Evolutionary conservation across 1,140 invertebrate genomes (phyloP).

Genomic region (Steinernema khuongi): DNA sequence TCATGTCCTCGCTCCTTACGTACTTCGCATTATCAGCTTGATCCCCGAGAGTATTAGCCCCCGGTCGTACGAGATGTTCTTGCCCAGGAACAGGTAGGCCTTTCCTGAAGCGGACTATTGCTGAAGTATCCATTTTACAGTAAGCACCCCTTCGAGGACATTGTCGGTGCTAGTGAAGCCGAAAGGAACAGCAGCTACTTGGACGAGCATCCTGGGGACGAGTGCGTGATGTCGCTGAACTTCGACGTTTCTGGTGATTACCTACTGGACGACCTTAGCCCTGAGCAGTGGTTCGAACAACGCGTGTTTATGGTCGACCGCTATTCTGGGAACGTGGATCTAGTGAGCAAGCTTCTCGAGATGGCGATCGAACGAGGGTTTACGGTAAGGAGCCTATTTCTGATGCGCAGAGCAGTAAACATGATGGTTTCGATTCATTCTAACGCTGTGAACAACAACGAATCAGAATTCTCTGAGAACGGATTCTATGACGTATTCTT

Average conservation of each 20-base stretch:
- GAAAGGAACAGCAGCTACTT: neutral
- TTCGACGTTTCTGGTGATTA: neutral
- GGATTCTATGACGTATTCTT: too few species aligned
- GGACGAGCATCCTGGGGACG: neutral
- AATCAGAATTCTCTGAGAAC: neutral
- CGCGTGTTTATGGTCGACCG: neutral
- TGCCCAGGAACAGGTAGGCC: neutral
- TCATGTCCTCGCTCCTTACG: neutral
- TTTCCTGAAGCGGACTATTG: neutral
- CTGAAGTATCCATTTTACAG: neutral
- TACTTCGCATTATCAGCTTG: neutral
- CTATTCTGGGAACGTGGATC: neutral
- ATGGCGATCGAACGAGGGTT: neutral
- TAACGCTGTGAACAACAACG: neutral
- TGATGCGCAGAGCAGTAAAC: too few species aligned
- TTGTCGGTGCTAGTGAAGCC: neutral
- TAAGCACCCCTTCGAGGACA: neutral
- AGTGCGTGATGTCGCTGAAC: neutral
- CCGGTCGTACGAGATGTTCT: neutral
- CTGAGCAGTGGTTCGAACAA: neutral
- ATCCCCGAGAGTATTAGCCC: neutral
- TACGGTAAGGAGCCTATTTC: too few species aligned
- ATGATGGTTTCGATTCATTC: too few species aligned
- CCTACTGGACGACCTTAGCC: neutral
- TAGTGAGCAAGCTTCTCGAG: neutral